Evolutionary conservation across 2,888 invertebrate species (phyloP).

Genomic region (Epinotia nisella): DNA sequence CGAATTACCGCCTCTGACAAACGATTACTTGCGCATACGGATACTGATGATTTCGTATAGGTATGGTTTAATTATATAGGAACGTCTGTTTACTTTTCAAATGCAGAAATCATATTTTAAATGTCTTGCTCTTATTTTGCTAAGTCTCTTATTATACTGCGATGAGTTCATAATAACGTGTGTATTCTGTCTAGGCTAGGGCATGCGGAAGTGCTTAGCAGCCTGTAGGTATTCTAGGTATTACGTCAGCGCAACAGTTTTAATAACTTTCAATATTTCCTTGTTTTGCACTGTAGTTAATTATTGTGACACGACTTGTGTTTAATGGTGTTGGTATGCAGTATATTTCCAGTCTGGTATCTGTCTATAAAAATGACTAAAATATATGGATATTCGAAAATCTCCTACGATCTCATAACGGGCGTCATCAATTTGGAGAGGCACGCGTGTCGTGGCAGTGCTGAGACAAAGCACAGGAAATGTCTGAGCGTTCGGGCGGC

Average conservation of each 20-base stretch:
- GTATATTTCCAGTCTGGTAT: slow-evolving; percentile 1
- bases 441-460: slow-evolving; percentile 57
- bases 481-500: slow-evolving; percentile 72
- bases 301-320: slow-evolving; percentile 54
- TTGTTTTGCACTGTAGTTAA: slow-evolving; percentile 63
- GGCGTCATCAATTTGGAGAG: slow-evolving; percentile 44
- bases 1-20: slow-evolving; percentile 45
- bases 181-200: slow-evolving; percentile 56
- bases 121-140: background rate
- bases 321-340: slow-evolving; percentile 44
- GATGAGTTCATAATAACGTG: slow-evolving; percentile 2
- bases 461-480: slow-evolving; percentile 80
- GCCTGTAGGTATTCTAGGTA: slow-evolving; percentile 56
- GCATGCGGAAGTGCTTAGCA: slow-evolving; percentile 78
- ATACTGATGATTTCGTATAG: slow-evolving; percentile 9
- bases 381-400: slow-evolving; percentile 22
- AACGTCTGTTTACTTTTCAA: slow-evolving; percentile 7
- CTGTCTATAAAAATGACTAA: background rate
- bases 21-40: slow-evolving; percentile 1
- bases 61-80: background rate
- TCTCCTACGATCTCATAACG: slow-evolving; percentile 34
- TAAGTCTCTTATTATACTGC: background rate
- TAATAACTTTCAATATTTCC: slow-evolving; percentile 81
- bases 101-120: background rate
- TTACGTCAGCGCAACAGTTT: slow-evolving; percentile 82